Percentiles rank a stretch among this genome's conserved stretches.
Evolutionary conservation across 2,888 invertebrate genomes (phyloP).

Genomic region (Watsonalla cultraria): DNA sequence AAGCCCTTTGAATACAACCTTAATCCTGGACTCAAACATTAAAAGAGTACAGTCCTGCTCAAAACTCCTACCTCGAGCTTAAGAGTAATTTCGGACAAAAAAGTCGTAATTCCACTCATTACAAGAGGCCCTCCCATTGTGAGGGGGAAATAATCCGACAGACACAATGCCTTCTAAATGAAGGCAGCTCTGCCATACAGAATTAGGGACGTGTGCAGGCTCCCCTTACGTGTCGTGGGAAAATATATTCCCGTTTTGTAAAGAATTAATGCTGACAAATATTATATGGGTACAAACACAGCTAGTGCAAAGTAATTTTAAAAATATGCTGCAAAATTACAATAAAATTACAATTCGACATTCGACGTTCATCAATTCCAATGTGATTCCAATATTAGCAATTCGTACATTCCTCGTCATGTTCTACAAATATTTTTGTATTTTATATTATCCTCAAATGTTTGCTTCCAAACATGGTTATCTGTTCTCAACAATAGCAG

Average conservation of each 20-base stretch:
- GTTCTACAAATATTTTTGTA: too few species aligned
- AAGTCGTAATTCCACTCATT: constrained; percentile 67
- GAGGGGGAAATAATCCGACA: constrained; percentile 47
- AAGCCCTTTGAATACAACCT: neutral
- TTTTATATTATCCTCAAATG: neutral
- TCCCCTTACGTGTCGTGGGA: constrained; percentile 32
- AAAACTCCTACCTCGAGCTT: constrained; percentile 16
- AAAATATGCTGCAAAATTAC: constrained; percentile 20
- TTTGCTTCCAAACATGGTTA: neutral
- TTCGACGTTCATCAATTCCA: too few species aligned
- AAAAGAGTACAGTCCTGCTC: constrained; percentile 1
- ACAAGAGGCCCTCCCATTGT: constrained; percentile 36
- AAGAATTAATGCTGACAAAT: neutral
- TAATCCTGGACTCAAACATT: constrained; percentile 1
- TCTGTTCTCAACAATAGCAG: neutral
- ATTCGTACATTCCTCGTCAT: too few species aligned
- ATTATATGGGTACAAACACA: too few species aligned
- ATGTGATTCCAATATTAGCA: too few species aligned
- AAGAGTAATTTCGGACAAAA: constrained; percentile 47
- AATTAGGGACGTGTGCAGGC: constrained; percentile 45
- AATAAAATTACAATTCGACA: constrained; percentile 22
- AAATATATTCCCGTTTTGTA: constrained; percentile 11
- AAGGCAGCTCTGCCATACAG: constrained; percentile 43
- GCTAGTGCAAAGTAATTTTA: too few species aligned
- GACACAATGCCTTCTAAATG: constrained; percentile 54